Percentiles rank a stretch among this genome's conserved stretches.
Conservation (phyloP, 2,888 invertebrate genomes). For the Dexiosoma caninum region DNA sequence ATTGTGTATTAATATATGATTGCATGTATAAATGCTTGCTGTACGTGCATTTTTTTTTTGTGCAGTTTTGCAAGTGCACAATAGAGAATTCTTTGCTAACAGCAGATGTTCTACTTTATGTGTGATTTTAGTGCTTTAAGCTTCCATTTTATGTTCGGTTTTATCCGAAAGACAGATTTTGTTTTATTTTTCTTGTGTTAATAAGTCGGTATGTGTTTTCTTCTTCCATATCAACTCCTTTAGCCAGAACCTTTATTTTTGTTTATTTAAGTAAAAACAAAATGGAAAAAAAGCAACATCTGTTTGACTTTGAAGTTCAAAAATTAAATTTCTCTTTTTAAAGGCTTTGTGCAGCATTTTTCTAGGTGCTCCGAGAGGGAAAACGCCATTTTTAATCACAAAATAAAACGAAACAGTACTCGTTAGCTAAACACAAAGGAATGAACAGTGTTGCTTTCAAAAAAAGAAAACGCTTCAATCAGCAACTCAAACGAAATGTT, state of each 20-base stretch:
- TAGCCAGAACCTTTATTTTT: not conserved
- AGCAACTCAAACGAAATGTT: not conserved
- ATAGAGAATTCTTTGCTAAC: not conserved
- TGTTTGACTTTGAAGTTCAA: conserved; percentile 19
- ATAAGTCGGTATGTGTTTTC: not conserved
- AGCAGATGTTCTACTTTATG: conserved; percentile 17
- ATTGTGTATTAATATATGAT: not conserved
- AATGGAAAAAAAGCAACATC: too few species aligned
- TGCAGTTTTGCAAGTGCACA: not conserved
- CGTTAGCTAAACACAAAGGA: not conserved
- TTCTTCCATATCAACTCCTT: not conserved
- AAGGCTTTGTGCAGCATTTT: not conserved
- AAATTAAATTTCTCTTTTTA: not conserved
- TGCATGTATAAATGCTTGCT: not conserved
- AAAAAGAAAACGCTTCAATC: not conserved
- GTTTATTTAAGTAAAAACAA: not conserved
- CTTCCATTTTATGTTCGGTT: conserved; percentile 7
- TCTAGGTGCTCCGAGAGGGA: not conserved
- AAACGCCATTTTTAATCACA: not conserved
- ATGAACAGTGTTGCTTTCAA: not conserved
- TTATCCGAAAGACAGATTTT: conserved; percentile 17
- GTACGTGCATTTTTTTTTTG: not conserved
- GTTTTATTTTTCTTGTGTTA: not conserved
- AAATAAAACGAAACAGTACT: not conserved
- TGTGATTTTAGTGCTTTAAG: conserved; percentile 1